Evolutionary conservation across 2,797 vertebrate genomes (phyloP).

Genomic region (Selene dorsalis): DNA sequence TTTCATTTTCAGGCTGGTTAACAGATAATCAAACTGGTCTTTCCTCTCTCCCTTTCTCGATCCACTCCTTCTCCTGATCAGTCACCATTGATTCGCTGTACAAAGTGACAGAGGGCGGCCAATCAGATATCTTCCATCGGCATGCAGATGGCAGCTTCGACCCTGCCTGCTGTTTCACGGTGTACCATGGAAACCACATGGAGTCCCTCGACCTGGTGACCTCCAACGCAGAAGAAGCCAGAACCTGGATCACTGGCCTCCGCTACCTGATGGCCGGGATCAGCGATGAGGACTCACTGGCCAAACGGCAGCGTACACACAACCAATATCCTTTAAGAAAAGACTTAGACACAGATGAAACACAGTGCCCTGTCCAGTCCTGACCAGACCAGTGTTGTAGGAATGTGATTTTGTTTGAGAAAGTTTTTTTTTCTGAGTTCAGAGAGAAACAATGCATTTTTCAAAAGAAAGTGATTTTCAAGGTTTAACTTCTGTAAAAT

Average conservation of each 20-base stretch:
- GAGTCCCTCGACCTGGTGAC: slow-evolving; percentile 96
- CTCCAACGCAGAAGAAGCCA: slow-evolving; percentile 94
- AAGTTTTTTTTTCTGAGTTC: neutral
- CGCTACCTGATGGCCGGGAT: slow-evolving; percentile 98
- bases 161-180: slow-evolving; percentile 94
- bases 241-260: slow-evolving; percentile 97
- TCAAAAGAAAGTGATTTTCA: neutral
- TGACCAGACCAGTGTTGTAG: neutral
- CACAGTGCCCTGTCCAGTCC: too few species aligned
- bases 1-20: neutral
- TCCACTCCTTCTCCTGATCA: slow-evolving; percentile 64
- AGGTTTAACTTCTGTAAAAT: neutral
- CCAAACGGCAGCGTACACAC: slow-evolving; percentile 93
- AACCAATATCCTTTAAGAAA: slow-evolving; percentile 94
- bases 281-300: slow-evolving; percentile 96
- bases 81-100: slow-evolving; percentile 98
- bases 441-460: neutral
- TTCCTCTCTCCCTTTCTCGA: slow-evolving; percentile 16
- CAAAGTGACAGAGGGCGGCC: slow-evolving; percentile 95
- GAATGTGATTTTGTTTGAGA: neutral
- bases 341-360: neutral
- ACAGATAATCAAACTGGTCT: neutral
- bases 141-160: slow-evolving; percentile 93
- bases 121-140: slow-evolving; percentile 95
- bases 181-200: slow-evolving; percentile 98